phyloP scores from a whole-genome alignment of 2,113 vertebrate species.

The Echinops telfairi region DNA sequence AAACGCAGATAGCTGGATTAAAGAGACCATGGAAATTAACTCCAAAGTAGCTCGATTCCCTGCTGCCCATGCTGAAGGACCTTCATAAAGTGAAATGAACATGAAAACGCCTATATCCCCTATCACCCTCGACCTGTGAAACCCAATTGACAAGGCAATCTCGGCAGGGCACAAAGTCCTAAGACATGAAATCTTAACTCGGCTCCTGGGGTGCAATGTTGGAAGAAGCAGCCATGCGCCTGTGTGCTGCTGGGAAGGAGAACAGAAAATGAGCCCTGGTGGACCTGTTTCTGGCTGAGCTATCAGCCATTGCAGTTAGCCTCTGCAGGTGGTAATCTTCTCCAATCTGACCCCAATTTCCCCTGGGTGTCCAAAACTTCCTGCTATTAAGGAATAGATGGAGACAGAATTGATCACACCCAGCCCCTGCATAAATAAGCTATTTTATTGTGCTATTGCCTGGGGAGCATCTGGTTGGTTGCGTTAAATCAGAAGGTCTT shows the following conservation, averaged over 20 bases:
- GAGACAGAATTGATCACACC: constrained; percentile 60
- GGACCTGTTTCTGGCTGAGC: neutral
- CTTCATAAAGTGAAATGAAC: neutral
- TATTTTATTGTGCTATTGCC: neutral
- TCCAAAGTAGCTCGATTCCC: neutral
- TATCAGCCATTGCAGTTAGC: constrained; percentile 36
- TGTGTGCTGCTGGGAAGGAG: neutral
- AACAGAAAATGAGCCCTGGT: constrained; percentile 62
- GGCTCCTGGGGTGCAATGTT: constrained; percentile 17
- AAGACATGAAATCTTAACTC: neutral
- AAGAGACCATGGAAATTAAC: neutral
- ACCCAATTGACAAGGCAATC: accelerated
- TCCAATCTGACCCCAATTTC: constrained; percentile 73
- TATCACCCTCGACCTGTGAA: constrained; percentile 41
- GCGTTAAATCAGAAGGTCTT: constrained; percentile 36
- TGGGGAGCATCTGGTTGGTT: neutral
- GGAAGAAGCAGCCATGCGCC: neutral
- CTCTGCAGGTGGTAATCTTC: constrained; percentile 69
- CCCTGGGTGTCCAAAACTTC: constrained; percentile 49
- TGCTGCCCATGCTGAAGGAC: neutral
- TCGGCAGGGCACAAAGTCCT: neutral
- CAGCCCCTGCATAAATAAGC: constrained; percentile 21
- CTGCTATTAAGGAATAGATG: constrained; percentile 43
- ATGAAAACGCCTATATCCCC: neutral
- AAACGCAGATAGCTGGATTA: neutral